Evolutionary conservation across 1,140 invertebrate species (phyloP), one percentile per base, ranked within the genome.

Genomic region (Brachionus asplanchnoidis): DNA sequence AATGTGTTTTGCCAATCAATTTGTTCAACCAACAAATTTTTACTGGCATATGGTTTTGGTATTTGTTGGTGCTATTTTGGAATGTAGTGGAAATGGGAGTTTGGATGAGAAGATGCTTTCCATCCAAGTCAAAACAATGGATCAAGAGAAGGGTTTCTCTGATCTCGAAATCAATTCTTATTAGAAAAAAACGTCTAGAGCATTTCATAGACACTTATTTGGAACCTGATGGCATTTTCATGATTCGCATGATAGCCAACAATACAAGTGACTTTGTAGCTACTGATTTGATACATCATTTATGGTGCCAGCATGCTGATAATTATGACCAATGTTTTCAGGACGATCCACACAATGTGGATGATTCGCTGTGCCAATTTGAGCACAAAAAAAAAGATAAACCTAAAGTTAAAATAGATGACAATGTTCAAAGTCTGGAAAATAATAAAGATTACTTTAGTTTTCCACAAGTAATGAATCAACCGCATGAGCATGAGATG

Each of bases 221-320:
- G 14, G 89, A 91, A 28, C 89, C 89, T 66, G 91, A 91, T 86
- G 91, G 91, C 60, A 90, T 91, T 42, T 91, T 91, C 85, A 89
- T 91, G 23, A 87, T 91, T 32, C 86, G 91, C 56, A 87, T 91
- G 28, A 90, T 91, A 50, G 90, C 90, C 14, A 90, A 91, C 84
- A 91, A 91, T 86, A 90, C 91, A 78, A 91, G 91, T 84, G 90
- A 91, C 85, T 91, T 91, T 44, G 87, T 91, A 77, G 90, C 90
- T n/a, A 91, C 90, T 9, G 91, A 91, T 82, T 46, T 82, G 12
- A 82, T 82, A n/a, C 79, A 82, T 68, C 20, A 82, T 44, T 26
- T 82, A 23, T 82, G 79, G 79, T 82, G 79, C 26, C 53, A 82
- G 17, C 79, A 82, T 68, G 79, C 79, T 23, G 79, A 82, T 42